Evolutionary conservation across 2,888 invertebrate species (phyloP), one percentile per base, ranked within the genome.

Genomic region (Meiosimyza decipiens): DNA sequence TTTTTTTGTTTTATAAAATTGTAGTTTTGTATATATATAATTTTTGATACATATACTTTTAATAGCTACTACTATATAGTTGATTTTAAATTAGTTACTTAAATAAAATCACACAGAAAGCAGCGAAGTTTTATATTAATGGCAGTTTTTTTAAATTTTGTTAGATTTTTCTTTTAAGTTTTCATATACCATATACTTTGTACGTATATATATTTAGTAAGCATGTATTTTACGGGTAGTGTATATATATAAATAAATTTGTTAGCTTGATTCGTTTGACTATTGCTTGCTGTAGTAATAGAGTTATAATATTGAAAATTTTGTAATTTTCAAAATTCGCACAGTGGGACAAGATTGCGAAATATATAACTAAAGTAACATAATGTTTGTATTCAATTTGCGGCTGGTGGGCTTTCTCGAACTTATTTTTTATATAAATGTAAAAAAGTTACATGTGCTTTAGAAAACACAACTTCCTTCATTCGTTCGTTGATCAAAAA

Each of bases 71-170:
- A 11, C 33, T 59, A 13, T 28, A 33, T 47, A 22, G 49, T n/a
- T 66, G 28, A 66, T 55, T 66, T 66, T n/a, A 55, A 66, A 47
- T 40, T 40, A 9, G 40, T 40, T 40, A 40, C 40, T 40, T 40
- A 40, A 40, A 15, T n/a, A 74, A 75, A 76, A 75, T 76, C 76
- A 76, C 77, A 77, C 77, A 75, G 71, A 77, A 76, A 76, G 77
- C 76, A 73, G 74, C 74, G 60, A 73, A 74, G 74, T 18, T 28
- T 18, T 62, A 9, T 68, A 65, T 68, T 71, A 60, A 28, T 28
- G 50, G 62, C 69, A 71, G 74, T 77, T 77, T 74, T 70, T 67
- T 49, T 40, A 1, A 12, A 57, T 13, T 51, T 64, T 67, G 63
- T 40, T 40, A 40, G 5, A 4, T 40, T 72, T 71, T 55, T 60